Evolutionary conservation across 2,113 vertebrate genomes (phyloP).

Genomic region (Rhea pennata): DNA sequence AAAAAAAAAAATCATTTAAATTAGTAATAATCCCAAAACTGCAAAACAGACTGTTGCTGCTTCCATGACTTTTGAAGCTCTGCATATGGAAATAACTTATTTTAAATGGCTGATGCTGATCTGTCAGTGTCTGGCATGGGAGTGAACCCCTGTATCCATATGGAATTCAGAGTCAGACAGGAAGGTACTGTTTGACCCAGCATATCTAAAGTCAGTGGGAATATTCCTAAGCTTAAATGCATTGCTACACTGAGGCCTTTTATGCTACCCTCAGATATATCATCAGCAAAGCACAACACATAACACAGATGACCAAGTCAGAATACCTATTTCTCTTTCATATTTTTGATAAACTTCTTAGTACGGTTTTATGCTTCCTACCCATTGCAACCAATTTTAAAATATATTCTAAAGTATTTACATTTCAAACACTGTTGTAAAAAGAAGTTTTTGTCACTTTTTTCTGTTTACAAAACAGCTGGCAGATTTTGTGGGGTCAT

Average conservation of each 20-base stretch:
- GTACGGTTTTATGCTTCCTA: not conserved
- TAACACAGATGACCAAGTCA: not conserved
- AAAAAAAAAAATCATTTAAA: not conserved
- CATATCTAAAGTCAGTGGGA: not conserved
- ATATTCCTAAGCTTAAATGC: not conserved
- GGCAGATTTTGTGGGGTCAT: not conserved
- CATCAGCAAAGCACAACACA: not conserved
- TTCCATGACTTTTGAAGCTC: not conserved
- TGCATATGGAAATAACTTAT: not conserved
- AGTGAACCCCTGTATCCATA: not conserved
- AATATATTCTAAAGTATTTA: not conserved
- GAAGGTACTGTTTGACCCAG: not conserved
- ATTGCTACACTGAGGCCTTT: not conserved
- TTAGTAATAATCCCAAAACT: not conserved
- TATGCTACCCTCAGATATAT: not conserved
- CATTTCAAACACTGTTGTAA: not conserved
- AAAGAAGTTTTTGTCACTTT: not conserved
- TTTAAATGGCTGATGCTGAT: accelerated
- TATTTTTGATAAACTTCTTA: not conserved
- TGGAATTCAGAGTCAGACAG: not conserved
- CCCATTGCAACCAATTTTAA: not conserved
- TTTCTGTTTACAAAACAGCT: not conserved
- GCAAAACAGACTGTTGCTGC: not conserved
- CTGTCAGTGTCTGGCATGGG: not conserved
- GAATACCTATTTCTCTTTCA: not conserved